Evolutionary conservation across 2,888 invertebrate genomes (phyloP).

Genomic region (Ethmia dodecea): DNA sequence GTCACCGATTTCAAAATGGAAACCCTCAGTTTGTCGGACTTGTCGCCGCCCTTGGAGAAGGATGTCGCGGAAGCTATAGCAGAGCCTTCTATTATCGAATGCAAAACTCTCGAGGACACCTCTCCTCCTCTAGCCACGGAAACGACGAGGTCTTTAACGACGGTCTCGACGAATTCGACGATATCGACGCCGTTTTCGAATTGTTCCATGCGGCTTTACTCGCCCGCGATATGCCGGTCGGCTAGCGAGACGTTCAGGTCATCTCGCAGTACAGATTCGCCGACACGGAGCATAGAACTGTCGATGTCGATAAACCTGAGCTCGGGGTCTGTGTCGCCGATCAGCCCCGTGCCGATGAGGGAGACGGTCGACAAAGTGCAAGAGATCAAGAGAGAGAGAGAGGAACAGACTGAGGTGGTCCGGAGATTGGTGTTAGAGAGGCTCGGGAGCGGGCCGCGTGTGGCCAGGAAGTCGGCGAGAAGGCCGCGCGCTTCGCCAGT

Average conservation of each 20-base stretch:
- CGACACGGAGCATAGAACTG: conserved; percentile 40
- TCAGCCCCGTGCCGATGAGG: conserved; percentile 55
- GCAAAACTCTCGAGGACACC: background rate
- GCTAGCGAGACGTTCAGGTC: conserved; percentile 59
- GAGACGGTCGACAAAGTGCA: conserved; percentile 81
- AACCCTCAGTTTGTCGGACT: conserved; percentile 44
- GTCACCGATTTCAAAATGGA: conserved; percentile 22
- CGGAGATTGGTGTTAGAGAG: conserved; percentile 90
- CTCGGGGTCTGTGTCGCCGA: conserved; percentile 44
- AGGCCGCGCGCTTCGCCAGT: conserved; percentile 34
- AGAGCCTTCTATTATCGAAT: background rate
- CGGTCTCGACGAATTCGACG: conserved; percentile 18
- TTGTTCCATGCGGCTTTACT: conserved; percentile 47
- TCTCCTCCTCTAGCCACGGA: conserved; percentile 32
- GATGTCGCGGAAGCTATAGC: conserved; percentile 23
- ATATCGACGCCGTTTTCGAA: conserved; percentile 26
- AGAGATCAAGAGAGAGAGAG: conserved; percentile 87
- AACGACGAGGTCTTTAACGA: conserved; percentile 28
- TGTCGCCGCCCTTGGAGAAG: conserved; percentile 47
- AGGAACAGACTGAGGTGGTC: conserved; percentile 89
- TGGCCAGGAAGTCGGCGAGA: conserved; percentile 33
- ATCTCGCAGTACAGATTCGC: conserved; percentile 38
- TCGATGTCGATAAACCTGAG: conserved; percentile 38
- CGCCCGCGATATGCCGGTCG: conserved; percentile 66
- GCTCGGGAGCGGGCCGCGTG: conserved; percentile 56